These are phyloP conservation scores for Acromyrmex heyeri DNA, from an alignment of 1,140 invertebrate species.

Conservation along the genomic window DNA sequence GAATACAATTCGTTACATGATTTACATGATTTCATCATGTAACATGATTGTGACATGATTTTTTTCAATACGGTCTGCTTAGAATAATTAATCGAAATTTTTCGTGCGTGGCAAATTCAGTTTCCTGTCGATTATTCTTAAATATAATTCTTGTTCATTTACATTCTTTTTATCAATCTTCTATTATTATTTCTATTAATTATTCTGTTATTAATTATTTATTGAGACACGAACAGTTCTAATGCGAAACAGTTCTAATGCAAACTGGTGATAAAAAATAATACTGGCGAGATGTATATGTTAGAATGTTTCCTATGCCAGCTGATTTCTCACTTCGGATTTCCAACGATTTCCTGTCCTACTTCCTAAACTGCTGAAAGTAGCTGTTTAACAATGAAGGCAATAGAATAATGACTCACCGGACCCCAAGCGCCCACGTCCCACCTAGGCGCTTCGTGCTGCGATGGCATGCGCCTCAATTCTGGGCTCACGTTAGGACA, in stretches of 20 bases:
- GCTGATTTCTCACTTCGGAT: neutral
- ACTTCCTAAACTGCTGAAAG: neutral
- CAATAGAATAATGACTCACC: slow-evolving; percentile 70
- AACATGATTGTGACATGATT: too few relatives aligned
- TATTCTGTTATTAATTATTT: neutral
- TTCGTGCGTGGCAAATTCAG: neutral
- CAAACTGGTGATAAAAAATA: neutral
- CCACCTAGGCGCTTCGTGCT: slow-evolving; percentile 79
- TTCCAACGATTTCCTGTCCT: neutral
- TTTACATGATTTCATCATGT: too few relatives aligned
- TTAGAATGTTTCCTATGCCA: neutral
- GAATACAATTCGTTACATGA: too few relatives aligned
- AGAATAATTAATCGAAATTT: neutral
- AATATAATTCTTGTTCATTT: neutral
- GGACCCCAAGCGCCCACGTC: slow-evolving; percentile 80
- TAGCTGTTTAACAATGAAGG: slow-evolving; percentile 4
- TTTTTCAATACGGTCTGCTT: too few relatives aligned
- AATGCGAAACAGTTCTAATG: too few relatives aligned
- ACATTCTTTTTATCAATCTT: neutral
- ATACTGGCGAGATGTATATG: neutral
- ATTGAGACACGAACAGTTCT: neutral
- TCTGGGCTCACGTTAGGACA: slow-evolving; percentile 76
- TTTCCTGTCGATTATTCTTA: neutral
- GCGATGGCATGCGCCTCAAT: slow-evolving; percentile 79
- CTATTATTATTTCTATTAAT: neutral